Evolutionary conservation across 2,888 invertebrate genomes (phyloP).

Genomic region (Stictocephala bisonia): DNA sequence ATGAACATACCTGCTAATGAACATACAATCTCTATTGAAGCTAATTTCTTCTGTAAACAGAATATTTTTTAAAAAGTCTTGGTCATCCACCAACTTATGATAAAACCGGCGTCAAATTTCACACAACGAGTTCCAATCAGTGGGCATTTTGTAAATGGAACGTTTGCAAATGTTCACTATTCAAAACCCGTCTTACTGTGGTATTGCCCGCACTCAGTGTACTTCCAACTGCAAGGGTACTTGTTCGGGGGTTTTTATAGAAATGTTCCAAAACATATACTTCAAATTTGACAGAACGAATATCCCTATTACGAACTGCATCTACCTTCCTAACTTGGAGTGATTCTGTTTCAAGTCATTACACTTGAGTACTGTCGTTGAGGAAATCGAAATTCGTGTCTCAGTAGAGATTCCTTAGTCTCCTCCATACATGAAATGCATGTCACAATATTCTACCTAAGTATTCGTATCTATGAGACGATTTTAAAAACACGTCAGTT

Average conservation of each 20-base stretch:
- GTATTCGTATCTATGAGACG: too few species aligned
- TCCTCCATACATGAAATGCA: too few species aligned
- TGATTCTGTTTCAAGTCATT: not conserved
- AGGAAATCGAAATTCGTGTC: not conserved
- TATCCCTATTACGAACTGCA: constrained; percentile 1
- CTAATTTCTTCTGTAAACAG: too few species aligned
- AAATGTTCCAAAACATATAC: not conserved
- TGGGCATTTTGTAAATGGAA: not conserved
- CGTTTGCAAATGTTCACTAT: not conserved
- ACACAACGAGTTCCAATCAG: too few species aligned
- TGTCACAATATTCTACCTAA: too few species aligned
- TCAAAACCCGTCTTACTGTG: not conserved
- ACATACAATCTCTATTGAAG: not conserved
- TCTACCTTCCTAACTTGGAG: not conserved
- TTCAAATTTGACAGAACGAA: constrained; percentile 1
- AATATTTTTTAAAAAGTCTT: too few species aligned
- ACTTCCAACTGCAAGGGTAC: not conserved
- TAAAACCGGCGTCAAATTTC: too few species aligned
- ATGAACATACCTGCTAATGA: not conserved
- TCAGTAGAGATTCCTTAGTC: not conserved
- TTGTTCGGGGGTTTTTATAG: not conserved
- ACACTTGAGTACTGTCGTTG: not conserved
- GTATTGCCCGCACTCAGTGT: not conserved
- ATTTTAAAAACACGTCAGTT: too few species aligned
- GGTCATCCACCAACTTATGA: not conserved